These are phyloP conservation scores for Aleiodes testaceus DNA, from an alignment of 2,888 invertebrate species.

Conservation along the genomic window DNA sequence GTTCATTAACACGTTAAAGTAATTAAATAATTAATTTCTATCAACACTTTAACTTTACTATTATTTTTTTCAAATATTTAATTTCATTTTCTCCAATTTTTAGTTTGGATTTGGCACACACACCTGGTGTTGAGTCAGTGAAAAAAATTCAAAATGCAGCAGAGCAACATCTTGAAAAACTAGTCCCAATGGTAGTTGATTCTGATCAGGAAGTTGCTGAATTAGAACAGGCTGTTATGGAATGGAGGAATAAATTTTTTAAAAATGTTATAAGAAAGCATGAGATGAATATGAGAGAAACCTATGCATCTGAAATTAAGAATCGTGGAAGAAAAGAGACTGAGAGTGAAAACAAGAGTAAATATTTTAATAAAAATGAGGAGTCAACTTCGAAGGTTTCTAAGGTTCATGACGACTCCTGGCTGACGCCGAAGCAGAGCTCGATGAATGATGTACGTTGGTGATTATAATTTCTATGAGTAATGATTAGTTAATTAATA, in stretches of 20 bases:
- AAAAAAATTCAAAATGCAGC: constrained; percentile 59
- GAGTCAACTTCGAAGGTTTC: constrained; percentile 38
- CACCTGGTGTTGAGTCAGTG: constrained; percentile 55
- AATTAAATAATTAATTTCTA: constrained; percentile 42
- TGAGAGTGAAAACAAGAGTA: constrained; percentile 42
- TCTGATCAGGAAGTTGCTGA: constrained; percentile 69
- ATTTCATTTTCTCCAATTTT: constrained; percentile 38
- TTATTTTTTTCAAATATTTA: too few relatives aligned
- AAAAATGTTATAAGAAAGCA: constrained; percentile 23
- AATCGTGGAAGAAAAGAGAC: constrained; percentile 26
- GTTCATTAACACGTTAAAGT: constrained; percentile 59
- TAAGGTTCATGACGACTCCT: constrained; percentile 29
- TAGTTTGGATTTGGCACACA: constrained; percentile 59
- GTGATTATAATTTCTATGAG: background rate
- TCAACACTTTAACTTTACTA: constrained; percentile 2
- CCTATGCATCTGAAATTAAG: constrained; percentile 39
- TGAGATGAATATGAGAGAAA: constrained; percentile 11
- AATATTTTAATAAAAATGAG: constrained; percentile 34
- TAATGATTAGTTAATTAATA: too few relatives aligned
- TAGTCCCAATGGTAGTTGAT: constrained; percentile 64
- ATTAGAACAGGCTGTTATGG: constrained; percentile 58
- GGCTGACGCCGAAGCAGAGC: constrained; percentile 34
- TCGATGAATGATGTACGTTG: background rate
- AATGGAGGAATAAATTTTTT: constrained; percentile 50
- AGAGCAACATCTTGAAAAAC: constrained; percentile 57